Percentiles rank a stretch among this genome's conserved stretches.
phyloP scores from a whole-genome alignment of 2,797 vertebrate genomes.

The Platalea minor region DNA sequence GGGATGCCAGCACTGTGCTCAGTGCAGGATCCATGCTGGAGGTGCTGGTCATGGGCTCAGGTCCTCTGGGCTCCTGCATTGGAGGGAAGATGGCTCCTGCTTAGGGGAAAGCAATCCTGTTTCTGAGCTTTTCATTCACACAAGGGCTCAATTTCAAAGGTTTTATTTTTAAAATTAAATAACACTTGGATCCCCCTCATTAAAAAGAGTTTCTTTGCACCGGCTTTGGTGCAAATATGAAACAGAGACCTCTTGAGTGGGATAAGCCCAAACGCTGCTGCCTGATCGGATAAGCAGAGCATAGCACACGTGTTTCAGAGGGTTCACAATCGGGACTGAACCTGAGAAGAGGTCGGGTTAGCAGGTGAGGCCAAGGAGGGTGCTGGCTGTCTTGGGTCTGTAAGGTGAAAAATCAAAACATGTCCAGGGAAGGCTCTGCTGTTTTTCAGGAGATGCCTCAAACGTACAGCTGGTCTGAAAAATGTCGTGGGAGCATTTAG shows the following conservation, averaged over 20 bases:
- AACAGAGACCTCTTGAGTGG: background rate
- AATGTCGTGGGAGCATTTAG: background rate
- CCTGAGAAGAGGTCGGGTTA: background rate
- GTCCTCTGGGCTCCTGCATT: background rate
- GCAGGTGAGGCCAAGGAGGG: background rate
- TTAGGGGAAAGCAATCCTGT: background rate
- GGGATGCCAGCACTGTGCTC: background rate
- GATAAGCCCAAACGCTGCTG: background rate
- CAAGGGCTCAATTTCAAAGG: background rate
- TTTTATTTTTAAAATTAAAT: background rate
- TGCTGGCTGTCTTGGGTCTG: background rate
- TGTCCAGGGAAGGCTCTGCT: background rate
- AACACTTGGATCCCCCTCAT: background rate
- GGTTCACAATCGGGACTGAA: background rate
- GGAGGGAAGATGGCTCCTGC: background rate
- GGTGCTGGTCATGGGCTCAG: background rate
- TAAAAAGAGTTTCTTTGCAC: background rate
- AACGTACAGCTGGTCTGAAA: background rate
- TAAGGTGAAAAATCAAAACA: background rate
- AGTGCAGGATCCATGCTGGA: rapidly evolving
- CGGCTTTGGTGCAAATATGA: background rate
- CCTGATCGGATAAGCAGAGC: background rate
- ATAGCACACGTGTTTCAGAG: rapidly evolving
- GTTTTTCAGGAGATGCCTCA: background rate
- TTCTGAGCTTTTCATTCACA: background rate